A percentile compares a stretch with the other conserved stretches of the same genome.
Conservation (phyloP, 2,797 vertebrate genomes). For the Coregonus sp. region DNA sequence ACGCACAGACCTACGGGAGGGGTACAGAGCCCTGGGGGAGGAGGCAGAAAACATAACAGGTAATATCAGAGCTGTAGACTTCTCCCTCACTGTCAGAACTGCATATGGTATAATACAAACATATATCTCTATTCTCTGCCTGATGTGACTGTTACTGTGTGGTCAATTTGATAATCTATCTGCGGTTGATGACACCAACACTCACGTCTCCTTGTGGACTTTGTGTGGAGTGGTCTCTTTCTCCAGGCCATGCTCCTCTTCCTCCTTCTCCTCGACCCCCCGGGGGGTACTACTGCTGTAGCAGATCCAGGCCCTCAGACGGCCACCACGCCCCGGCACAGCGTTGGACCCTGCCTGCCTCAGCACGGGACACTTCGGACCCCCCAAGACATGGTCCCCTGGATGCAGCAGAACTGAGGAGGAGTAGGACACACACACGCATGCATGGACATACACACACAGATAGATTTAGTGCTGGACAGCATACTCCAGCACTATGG, state of each 20-base stretch:
- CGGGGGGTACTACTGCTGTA: neutral
- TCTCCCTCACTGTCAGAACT: too few species aligned
- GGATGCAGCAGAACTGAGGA: slow-evolving; percentile 40
- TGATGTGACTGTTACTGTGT: neutral
- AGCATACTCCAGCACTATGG: too few species aligned
- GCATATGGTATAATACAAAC: neutral
- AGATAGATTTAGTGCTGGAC: neutral
- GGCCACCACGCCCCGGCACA: slow-evolving; percentile 4
- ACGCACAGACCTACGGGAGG: neutral
- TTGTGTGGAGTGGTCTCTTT: slow-evolving; percentile 2
- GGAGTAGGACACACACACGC: neutral
- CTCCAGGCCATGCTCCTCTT: slow-evolving; percentile 5
- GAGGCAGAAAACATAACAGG: neutral
- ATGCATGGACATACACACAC: neutral
- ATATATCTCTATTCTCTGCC: neutral
- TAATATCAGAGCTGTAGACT: neutral
- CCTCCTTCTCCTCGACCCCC: neutral
- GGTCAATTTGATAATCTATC: neutral
- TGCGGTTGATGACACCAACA: neutral
- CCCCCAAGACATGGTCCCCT: slow-evolving; percentile 25
- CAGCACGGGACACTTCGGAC: neutral
- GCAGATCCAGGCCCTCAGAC: neutral
- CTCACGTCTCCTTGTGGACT: slow-evolving; percentile 32
- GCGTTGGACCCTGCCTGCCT: slow-evolving; percentile 21
- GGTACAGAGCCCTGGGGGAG: slow-evolving; percentile 9